Evolutionary conservation across 2,113 vertebrate genomes (phyloP).

Genomic region (Malaclemys terrapin): DNA sequence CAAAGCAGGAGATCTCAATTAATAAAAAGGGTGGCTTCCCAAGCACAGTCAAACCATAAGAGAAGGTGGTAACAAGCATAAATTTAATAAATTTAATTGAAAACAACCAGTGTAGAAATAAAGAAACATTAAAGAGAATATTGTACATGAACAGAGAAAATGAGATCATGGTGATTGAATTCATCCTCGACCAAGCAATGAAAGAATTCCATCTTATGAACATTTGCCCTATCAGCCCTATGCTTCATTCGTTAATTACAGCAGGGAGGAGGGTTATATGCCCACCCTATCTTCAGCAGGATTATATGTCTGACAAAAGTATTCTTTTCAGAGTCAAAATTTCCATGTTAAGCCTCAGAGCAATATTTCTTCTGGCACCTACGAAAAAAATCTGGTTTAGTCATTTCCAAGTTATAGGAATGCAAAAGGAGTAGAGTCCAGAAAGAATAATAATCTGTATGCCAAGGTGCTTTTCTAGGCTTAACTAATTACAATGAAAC

Average conservation of each 20-base stretch:
- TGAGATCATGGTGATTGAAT: neutral
- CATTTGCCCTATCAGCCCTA: fast-evolving
- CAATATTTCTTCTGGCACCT: neutral
- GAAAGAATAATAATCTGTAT: neutral
- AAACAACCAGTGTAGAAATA: neutral
- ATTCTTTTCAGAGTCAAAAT: fast-evolving
- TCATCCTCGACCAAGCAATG: neutral
- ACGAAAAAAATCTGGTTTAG: neutral
- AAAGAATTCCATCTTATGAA: neutral
- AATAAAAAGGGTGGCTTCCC: neutral
- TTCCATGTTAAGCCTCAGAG: neutral
- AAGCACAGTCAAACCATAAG: neutral
- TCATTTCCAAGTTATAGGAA: fast-evolving
- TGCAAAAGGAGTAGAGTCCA: fast-evolving
- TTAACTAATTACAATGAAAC: neutral
- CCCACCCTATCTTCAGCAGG: neutral
- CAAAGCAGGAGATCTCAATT: neutral
- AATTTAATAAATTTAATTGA: conserved; percentile 31
- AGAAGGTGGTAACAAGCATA: neutral
- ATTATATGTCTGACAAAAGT: fast-evolving
- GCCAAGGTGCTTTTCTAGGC: neutral
- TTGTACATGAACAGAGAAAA: neutral
- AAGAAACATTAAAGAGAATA: neutral
- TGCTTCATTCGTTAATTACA: neutral
- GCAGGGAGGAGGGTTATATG: no score